Percentiles rank a stretch among this genome's conserved stretches.
phyloP scores from a whole-genome alignment of 2,888 invertebrate genomes.

The Andrena camellia region DNA sequence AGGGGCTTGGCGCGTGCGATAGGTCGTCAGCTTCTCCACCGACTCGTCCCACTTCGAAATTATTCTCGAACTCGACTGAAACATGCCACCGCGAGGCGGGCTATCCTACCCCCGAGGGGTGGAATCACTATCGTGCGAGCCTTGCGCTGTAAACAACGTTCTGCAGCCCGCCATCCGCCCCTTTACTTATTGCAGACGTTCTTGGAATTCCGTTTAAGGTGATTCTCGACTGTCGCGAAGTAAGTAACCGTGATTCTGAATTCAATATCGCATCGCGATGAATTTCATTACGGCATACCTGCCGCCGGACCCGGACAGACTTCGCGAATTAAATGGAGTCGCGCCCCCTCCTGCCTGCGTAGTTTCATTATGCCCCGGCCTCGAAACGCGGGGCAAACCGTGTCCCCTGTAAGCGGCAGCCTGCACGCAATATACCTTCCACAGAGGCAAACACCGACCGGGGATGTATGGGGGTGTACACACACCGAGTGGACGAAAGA shows the following conservation, averaged over 20 bases:
- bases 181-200: constrained; percentile 49
- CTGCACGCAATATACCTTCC: constrained; percentile 53
- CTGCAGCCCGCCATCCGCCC: constrained; percentile 1
- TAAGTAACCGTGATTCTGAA: constrained; percentile 54
- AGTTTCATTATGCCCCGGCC: constrained; percentile 41
- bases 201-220: constrained; percentile 49
- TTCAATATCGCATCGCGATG: constrained; percentile 57
- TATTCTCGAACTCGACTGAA: constrained; percentile 62
- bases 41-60: constrained; percentile 53
- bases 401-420: constrained; percentile 52
- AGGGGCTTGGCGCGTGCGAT: constrained; percentile 68
- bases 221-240: constrained; percentile 54
- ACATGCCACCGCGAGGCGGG: constrained; percentile 35
- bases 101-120: background rate
- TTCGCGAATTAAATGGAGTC: constrained; percentile 36
- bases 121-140: constrained; percentile 3
- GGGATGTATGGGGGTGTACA: background rate
- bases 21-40: constrained; percentile 47
- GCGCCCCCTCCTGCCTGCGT: background rate
- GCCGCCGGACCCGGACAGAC: constrained; percentile 13
- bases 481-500: constrained; percentile 1
- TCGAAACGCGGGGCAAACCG: constrained; percentile 18
- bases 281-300: constrained; percentile 57
- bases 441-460: constrained; percentile 34
- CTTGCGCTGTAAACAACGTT: constrained; percentile 17